Evolutionary conservation across 2,888 invertebrate genomes (phyloP), one percentile per base, ranked within the genome.

Genomic region (Syritta pipiens): DNA sequence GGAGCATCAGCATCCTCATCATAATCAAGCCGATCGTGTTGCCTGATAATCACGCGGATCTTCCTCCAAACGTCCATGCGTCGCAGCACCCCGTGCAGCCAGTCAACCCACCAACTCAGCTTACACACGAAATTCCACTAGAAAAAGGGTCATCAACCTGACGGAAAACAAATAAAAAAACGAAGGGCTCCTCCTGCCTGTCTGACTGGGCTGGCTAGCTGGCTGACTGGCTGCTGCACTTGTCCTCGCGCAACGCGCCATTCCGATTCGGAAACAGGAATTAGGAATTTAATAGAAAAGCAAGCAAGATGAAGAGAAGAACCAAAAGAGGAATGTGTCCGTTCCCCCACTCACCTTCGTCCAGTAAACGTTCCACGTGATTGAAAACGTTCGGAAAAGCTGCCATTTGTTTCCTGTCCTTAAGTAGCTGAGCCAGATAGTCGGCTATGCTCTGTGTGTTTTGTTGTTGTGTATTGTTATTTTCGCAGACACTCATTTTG

Each of bases 361-460:
- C 99, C 89, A 99, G 93, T 87, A 99, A 94, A 90, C 99, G 94
- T 91, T 99, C 99, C 90, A 98, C 94, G 92, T 99, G 99, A 91
- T 97, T 94, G 92, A 99, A 99, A 90, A 99, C 97, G 93, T 98
- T 98, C 86, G 99, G 99, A 92, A 99, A 98, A 89, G 98, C 98
- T 88, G 97, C 97, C 90, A 99, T 93, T 92, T 99, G 98, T 92
- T 99, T 99, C 92, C 98, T 97, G 93, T 99, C 99, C 93, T 99
- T 99, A 90, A 99, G 93, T 92, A 99, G 94, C 92, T 99, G 99
- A 90, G 99, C 98, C 93, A 99, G 93, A 92, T 99, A 99, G 92
- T 99, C 99, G 91, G 99, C 97, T 92, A 97, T 96, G 92, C 96
- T 97, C 90, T 97, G 96, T 91, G 96, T 96, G 90, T 94, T 95